Conservation (phyloP, 2,888 invertebrate genomes). For the Drosophila nr. perissopoda region DNA sequence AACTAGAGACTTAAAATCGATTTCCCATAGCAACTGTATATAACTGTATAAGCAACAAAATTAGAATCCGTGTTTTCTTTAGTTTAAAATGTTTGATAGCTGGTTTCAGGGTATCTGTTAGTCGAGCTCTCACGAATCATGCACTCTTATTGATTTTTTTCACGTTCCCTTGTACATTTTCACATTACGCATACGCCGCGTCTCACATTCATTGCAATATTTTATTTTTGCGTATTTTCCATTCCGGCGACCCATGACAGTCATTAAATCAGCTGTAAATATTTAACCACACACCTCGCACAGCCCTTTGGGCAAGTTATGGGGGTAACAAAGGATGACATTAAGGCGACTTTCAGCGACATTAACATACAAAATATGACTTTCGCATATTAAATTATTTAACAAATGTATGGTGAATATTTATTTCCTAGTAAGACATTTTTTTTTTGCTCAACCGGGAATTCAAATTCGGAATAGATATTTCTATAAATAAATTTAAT, state of each 20-base stretch:
- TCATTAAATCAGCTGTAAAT: conserved; percentile 34
- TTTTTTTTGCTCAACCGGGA: neutral
- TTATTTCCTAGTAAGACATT: neutral
- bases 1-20: neutral
- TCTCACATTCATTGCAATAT: neutral
- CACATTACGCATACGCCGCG: conserved; percentile 32
- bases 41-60: neutral
- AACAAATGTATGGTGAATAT: neutral
- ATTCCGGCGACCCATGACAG: conserved; percentile 13
- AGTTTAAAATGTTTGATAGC: neutral
- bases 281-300: conserved; percentile 38
- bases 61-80: neutral
- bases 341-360: neutral
- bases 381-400: neutral
- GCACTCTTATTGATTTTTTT: neutral
- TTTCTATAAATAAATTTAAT: neutral
- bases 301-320: neutral
- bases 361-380: neutral
- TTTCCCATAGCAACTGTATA: neutral
- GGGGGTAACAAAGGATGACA: neutral
- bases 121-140: neutral
- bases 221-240: neutral
- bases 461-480: neutral
- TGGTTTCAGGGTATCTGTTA: neutral
- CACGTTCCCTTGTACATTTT: neutral